Evolutionary conservation across 2,888 invertebrate species (phyloP).

Genomic region (Drosophila buzzatii): DNA sequence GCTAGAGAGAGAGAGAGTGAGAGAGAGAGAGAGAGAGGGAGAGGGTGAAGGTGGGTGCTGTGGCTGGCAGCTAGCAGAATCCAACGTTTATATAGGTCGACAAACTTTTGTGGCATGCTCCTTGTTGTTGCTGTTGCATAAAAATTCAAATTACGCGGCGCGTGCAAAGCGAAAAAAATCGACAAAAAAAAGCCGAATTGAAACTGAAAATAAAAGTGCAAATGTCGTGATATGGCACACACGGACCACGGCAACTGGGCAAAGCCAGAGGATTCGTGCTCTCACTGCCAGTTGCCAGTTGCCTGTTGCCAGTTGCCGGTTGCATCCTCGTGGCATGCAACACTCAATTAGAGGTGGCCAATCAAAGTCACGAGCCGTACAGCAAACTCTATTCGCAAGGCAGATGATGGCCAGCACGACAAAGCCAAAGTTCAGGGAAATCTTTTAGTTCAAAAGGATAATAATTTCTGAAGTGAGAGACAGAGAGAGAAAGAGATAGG

Average conservation of each 20-base stretch:
- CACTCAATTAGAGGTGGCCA: conserved; percentile 31
- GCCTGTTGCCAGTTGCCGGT: not conserved
- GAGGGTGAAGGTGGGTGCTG: not conserved
- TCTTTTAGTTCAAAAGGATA: not conserved
- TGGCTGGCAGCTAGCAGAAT: conserved; percentile 49
- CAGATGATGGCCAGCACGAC: conserved; percentile 1
- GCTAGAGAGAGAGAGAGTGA: not conserved
- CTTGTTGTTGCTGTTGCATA: conserved; percentile 66
- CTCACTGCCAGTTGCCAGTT: not conserved
- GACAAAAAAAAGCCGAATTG: conserved; percentile 19
- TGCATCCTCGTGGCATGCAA: conserved; percentile 9
- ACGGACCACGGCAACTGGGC: conserved; percentile 10
- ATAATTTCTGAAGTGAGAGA: not conserved
- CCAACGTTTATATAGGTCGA: conserved; percentile 77
- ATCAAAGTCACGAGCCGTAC: conserved; percentile 23
- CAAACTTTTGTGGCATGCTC: conserved; percentile 77
- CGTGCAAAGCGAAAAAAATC: conserved; percentile 43
- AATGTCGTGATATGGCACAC: conserved; percentile 61
- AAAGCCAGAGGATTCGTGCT: not conserved
- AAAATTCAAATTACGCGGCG: conserved; percentile 80
- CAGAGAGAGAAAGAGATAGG: not conserved
- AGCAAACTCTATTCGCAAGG: not conserved
- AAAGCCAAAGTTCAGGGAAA: not conserved
- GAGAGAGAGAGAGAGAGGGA: no score
- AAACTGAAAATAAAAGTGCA: conserved; percentile 76